These are phyloP conservation scores for Oscheius sp. DNA, from an alignment of 2,888 invertebrate species.

Conservation along the genomic window DNA sequence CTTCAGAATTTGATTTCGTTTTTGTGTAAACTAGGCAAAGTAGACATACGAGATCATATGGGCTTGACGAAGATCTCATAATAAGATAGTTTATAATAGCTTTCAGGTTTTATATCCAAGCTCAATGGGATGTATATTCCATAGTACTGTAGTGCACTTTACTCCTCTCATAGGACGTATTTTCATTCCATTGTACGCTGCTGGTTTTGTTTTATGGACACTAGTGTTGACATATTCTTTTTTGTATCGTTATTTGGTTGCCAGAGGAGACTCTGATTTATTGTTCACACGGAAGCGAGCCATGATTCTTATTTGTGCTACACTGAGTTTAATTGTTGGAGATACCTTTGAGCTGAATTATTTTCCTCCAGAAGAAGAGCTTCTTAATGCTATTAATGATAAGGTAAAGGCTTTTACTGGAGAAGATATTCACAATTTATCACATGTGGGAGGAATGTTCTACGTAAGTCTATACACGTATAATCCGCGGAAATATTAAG, in stretches of 20 bases:
- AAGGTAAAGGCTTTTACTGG: background rate
- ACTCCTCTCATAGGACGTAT: background rate
- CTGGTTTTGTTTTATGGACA: background rate
- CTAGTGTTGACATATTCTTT: background rate
- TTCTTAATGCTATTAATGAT: background rate
- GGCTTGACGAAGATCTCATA: no score
- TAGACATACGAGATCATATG: no score
- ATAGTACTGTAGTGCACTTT: background rate
- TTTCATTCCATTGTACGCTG: background rate
- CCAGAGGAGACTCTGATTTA: background rate
- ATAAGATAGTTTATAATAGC: background rate
- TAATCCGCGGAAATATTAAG: background rate
- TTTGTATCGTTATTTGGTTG: background rate
- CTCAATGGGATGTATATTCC: background rate
- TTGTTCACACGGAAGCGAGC: background rate
- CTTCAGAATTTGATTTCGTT: no score
- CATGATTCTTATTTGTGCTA: background rate
- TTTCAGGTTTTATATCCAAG: background rate
- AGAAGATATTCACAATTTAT: background rate
- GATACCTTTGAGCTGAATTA: background rate
- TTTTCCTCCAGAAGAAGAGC: background rate
- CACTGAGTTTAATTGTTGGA: background rate
- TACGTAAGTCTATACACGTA: background rate
- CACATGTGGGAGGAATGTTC: background rate
- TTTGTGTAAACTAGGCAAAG: no score